Evolutionary conservation across 2,113 vertebrate genomes (phyloP).

Genomic region (Tiliqua scincoides): DNA sequence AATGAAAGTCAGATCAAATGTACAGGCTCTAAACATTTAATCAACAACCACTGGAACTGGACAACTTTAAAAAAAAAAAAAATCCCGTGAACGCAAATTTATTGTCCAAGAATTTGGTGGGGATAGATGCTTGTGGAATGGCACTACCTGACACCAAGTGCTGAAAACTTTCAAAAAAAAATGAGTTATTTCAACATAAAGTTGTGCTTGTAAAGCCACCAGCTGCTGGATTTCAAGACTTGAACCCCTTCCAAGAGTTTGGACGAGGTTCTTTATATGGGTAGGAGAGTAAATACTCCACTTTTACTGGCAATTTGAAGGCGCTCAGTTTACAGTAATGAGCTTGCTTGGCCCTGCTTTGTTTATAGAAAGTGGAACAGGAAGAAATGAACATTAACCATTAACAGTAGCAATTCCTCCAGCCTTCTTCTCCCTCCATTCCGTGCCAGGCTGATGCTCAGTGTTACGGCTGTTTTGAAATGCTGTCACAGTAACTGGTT

Average conservation of each 20-base stretch:
- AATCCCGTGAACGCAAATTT: slow-evolving; percentile 81
- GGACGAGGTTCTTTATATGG: slow-evolving; percentile 87
- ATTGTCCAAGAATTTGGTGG: slow-evolving; percentile 78
- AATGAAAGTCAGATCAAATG: slow-evolving; percentile 98
- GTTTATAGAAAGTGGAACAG: slow-evolving; percentile 82
- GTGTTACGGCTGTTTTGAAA: neutral
- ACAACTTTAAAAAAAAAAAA: slow-evolving; percentile 81
- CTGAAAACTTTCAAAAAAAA: slow-evolving; percentile 77
- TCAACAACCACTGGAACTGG: slow-evolving; percentile 73
- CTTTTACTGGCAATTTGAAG: slow-evolving; percentile 96
- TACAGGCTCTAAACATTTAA: slow-evolving; percentile 80
- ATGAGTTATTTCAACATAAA: slow-evolving; percentile 84
- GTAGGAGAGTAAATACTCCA: slow-evolving; percentile 86
- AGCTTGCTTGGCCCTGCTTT: slow-evolving; percentile 86
- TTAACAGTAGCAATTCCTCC: slow-evolving; percentile 81
- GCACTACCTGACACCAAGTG: slow-evolving; percentile 89
- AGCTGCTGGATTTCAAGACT: slow-evolving; percentile 86
- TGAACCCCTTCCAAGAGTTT: slow-evolving; percentile 84
- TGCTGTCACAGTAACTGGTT: neutral
- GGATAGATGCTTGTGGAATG: slow-evolving; percentile 79
- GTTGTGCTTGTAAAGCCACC: slow-evolving; percentile 83
- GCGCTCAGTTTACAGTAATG: slow-evolving; percentile 92
- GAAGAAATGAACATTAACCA: slow-evolving; percentile 82
- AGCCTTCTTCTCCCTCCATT: slow-evolving; percentile 59
- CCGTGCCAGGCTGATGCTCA: slow-evolving; percentile 45